Conservation (phyloP, 1,140 invertebrate genomes). For the Archegozetes longisetosus region DNA sequence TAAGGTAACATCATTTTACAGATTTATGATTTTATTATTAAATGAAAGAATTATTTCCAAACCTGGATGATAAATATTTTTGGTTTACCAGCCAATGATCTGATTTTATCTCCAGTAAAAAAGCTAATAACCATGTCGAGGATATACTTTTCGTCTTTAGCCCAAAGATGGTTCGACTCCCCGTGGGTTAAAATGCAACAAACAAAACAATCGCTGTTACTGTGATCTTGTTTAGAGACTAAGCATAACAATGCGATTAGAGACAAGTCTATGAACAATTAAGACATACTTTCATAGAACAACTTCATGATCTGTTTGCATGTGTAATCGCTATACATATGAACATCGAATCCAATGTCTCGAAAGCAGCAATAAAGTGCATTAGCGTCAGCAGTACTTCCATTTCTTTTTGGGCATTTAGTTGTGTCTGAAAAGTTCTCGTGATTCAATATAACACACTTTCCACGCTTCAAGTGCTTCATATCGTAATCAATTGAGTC, state of each 20-base stretch:
- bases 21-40: background rate
- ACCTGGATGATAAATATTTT: constrained; percentile 79
- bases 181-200: constrained; percentile 75
- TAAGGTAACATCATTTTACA: constrained; percentile 17
- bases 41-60: constrained; percentile 10
- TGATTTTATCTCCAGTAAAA: constrained; percentile 72
- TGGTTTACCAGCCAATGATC: constrained; percentile 71
- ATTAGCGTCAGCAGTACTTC: background rate
- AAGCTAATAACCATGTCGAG: constrained; percentile 55
- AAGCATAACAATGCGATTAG: constrained; percentile 6
- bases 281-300: background rate
- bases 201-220: constrained; percentile 55
- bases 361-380: background rate
- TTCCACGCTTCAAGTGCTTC: constrained; percentile 59
- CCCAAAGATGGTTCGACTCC: constrained; percentile 68
- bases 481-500: constrained; percentile 49
- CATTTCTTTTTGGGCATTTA: background rate
- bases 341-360: background rate
- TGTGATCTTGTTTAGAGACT: constrained; percentile 53
- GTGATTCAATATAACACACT: constrained; percentile 79
- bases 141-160: constrained; percentile 43
- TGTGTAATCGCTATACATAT: background rate
- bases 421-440: constrained; percentile 35
- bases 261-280: background rate
- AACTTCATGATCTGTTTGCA: background rate